Evolutionary conservation across 2,888 invertebrate genomes (phyloP).

Genomic region (Mesopsocus fuscifrons): DNA sequence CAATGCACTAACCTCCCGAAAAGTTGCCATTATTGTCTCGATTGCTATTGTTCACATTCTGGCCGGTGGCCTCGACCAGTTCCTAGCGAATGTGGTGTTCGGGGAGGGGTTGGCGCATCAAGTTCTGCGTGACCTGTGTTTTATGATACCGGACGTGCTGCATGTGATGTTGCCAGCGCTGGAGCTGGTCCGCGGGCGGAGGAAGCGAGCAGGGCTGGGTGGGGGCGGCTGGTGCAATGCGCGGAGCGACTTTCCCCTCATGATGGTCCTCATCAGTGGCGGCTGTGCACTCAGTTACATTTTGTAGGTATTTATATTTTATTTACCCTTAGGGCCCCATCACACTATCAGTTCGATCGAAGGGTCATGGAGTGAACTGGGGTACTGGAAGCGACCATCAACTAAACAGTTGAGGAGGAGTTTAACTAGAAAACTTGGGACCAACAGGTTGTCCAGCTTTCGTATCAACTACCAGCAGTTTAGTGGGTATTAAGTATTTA

Average conservation of each 20-base stretch:
- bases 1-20: conserved; percentile 31
- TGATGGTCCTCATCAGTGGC: not conserved
- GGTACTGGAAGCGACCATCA: too few relatives aligned
- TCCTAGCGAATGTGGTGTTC: conserved; percentile 38
- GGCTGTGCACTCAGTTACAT: conserved; percentile 2
- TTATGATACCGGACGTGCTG: conserved; percentile 45
- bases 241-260: not conserved
- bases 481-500: too few relatives aligned
- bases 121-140: conserved; percentile 41
- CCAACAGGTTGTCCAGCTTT: too few relatives aligned
- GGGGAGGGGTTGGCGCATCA: conserved; percentile 46
- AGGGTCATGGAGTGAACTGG: too few relatives aligned
- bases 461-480: too few relatives aligned
- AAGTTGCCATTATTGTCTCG: conserved; percentile 35
- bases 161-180: conserved; percentile 38
- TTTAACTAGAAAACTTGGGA: too few relatives aligned
- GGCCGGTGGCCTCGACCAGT: conserved; percentile 44
- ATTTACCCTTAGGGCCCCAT: too few relatives aligned
- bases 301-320: too few relatives aligned
- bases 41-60: conserved; percentile 40
- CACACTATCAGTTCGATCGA: too few relatives aligned
- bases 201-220: not conserved
- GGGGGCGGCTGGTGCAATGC: too few relatives aligned
- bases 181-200: conserved; percentile 23
- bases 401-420: too few relatives aligned